These are phyloP conservation scores for Dufourea novaeangliae DNA, from an alignment of 1,140 invertebrate species.

Conservation along the genomic window DNA sequence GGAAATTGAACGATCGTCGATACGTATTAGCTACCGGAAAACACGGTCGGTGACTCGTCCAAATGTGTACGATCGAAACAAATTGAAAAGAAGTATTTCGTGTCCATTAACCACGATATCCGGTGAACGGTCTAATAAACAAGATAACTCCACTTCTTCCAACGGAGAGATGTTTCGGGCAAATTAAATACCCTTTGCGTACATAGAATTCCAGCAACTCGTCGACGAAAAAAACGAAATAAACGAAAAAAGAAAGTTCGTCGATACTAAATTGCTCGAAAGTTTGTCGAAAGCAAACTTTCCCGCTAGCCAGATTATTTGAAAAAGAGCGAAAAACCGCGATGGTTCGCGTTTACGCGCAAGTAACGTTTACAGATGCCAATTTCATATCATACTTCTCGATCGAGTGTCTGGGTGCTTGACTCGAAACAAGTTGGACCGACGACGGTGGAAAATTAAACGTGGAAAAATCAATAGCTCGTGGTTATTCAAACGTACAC, in stretches of 20 bases:
- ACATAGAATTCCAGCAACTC: not conserved
- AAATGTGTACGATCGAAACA: too few species aligned
- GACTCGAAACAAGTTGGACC: not conserved
- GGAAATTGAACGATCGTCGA: conserved; percentile 38
- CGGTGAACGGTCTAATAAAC: not conserved
- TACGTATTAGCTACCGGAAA: not conserved
- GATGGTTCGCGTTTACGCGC: not conserved
- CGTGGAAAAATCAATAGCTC: conserved; percentile 15
- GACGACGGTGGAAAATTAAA: conserved; percentile 12
- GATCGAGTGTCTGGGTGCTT: not conserved
- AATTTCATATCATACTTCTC: not conserved
- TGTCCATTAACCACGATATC: not conserved
- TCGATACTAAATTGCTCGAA: not conserved
- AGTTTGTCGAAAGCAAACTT: not conserved
- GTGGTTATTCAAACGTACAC: too few species aligned
- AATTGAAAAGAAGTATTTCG: not conserved
- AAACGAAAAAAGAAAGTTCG: not conserved
- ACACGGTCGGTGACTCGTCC: too few species aligned
- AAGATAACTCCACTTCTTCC: not conserved
- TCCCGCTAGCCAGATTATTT: not conserved
- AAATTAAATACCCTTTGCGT: not conserved
- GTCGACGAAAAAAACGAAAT: too few species aligned
- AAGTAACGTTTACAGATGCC: not conserved
- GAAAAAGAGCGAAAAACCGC: not conserved
- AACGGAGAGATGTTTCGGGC: not conserved